Evolutionary conservation across 2,113 vertebrate species (phyloP).

Genomic region (Mirounga angustirostris): DNA sequence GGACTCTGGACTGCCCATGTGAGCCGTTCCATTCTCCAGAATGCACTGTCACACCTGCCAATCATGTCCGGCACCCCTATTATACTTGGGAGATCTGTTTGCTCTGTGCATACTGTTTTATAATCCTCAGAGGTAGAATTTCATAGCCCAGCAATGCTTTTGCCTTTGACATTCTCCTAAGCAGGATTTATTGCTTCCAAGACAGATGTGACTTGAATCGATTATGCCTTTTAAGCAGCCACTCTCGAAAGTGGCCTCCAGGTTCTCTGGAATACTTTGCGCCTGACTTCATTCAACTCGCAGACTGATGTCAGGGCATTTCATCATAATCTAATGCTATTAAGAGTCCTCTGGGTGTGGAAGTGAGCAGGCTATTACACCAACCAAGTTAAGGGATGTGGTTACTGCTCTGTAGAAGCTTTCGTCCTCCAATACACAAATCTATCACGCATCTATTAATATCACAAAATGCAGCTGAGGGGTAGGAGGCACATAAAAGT

Average conservation of each 20-base stretch:
- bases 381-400: background rate
- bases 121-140: slow-evolving; percentile 86
- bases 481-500: background rate
- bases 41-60: slow-evolving; percentile 80
- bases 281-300: slow-evolving; percentile 47
- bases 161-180: slow-evolving; percentile 84
- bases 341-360: background rate
- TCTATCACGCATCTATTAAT: background rate
- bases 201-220: slow-evolving; percentile 83
- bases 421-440: background rate
- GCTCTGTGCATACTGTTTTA: slow-evolving; percentile 81
- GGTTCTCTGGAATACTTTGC: slow-evolving; percentile 56
- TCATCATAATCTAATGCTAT: slow-evolving; percentile 27
- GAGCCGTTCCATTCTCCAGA: background rate
- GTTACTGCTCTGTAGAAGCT: background rate
- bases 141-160: slow-evolving; percentile 75
- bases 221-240: slow-evolving; percentile 64
- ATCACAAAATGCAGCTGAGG: background rate
- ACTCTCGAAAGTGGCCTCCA: slow-evolving; percentile 65
- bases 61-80: slow-evolving; percentile 81
- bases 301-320: slow-evolving; percentile 66
- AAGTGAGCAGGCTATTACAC: background rate
- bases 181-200: slow-evolving; percentile 88
- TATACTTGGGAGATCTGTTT: slow-evolving; percentile 78
- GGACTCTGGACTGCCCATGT: background rate